These are phyloP conservation scores for Propithecus deckenii DNA, from an alignment of 2,797 vertebrate species.

Conservation along the genomic window DNA sequence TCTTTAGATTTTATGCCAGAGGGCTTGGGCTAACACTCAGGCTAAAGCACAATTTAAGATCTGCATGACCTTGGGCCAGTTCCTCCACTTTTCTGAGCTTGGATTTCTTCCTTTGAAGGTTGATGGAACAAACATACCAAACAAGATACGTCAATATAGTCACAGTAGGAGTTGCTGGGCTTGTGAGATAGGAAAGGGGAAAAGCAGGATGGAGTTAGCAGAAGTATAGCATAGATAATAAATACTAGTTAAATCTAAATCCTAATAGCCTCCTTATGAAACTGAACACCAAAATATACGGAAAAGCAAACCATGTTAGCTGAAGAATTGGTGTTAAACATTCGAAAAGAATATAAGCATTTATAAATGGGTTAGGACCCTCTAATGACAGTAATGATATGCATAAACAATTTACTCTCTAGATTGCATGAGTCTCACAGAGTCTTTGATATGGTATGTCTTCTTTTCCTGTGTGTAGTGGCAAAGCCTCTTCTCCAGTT, in stretches of 20 bases:
- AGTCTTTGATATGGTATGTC: not conserved
- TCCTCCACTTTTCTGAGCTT: not conserved
- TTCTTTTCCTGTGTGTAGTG: not conserved
- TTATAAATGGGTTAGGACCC: not conserved
- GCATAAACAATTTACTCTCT: not conserved
- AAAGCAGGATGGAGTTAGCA: not conserved
- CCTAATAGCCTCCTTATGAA: not conserved
- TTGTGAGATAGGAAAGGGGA: not conserved
- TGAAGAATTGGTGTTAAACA: not conserved
- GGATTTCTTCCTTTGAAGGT: slow-evolving; percentile 23
- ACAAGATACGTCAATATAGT: not conserved
- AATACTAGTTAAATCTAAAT: not conserved
- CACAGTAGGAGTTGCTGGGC: not conserved
- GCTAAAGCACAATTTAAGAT: not conserved
- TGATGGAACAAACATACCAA: slow-evolving; percentile 23
- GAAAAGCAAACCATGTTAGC: not conserved
- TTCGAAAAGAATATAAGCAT: not conserved
- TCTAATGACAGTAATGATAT: not conserved
- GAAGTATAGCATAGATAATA: not conserved
- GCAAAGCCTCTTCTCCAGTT: not conserved
- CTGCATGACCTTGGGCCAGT: not conserved
- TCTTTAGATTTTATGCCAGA: not conserved
- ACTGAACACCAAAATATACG: not conserved
- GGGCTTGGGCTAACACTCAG: not conserved
- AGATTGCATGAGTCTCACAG: not conserved